Base-by-base conservation (phyloP, 2,888 invertebrate genomes). In the Timandra comae region DNA sequence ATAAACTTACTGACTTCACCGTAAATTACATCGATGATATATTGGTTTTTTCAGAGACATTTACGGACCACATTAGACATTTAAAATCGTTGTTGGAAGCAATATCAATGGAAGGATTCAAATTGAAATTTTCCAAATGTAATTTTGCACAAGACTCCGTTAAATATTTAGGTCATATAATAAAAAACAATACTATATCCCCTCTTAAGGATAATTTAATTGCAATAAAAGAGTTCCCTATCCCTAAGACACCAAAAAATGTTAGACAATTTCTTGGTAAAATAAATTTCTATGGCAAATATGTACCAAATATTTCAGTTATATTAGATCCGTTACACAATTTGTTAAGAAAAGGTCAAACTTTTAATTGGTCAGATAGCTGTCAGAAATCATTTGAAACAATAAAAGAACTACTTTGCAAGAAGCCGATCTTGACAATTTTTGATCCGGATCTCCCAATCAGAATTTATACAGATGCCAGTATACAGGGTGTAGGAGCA, bases 201-300 rank as follows among this genome's bases (percentile, higher is more conserved):
- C 50, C 53, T 21, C 2, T 54, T n/a, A 53, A 49, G 13, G 53
- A 53, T 30, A 51, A 58, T 42, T 43, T 54, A 33, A 53, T 34
- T 8, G 25, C 55, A 1, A 41, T 52, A 35, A 51, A 35, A 36
- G 26, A 46, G 10, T 53, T 54, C 30, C 38, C 38, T 11, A 7
- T 16, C 2, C 44, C 43, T 9, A 29, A 26, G 33, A 52, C 39
- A 4, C 30, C 35, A 10, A 51, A 47, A 30, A 49, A 52, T 37
- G 21, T 56, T 0, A 23, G 49, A 28, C 46, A 56, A 21, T 49
- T 56, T 28, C 12, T 45, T 7, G 52, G 50, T 7, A 56, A 52
- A 38, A 39, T 47, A 19, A 47, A 45, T 30, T 52, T 52, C 24
- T 47, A 54, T 29, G 11, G 33, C 16, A 30, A 51, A 30, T 52